Base-by-base conservation (phyloP, 1,140 invertebrate species). In the Holotrichia oblita region DNA sequence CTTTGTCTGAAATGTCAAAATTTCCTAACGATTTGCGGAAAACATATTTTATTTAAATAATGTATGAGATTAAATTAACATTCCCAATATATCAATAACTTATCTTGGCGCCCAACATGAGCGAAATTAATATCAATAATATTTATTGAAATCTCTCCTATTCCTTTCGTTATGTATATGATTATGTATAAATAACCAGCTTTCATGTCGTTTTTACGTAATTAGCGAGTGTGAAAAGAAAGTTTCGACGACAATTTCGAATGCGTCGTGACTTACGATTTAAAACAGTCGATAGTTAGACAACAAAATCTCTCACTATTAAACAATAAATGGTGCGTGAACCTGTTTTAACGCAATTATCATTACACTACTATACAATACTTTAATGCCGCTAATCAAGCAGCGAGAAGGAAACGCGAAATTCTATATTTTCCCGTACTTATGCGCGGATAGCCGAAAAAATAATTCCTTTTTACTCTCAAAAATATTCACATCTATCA, bases 281-380 rank as follows among this genome's bases (percentile, higher is more conserved):
- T 55, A 55, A 55, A 55, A 55, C 48, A 17, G n/a, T 17, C 27
- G 27, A 34, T 34, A 34, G 27, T 34, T 4, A 1, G 27, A 34
- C 48, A 55, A 17, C 48, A 55, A 17, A 55, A 55, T 55, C 17
- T 55, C 17, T 55, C 48, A 55, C 17, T 55, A 17, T 55, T 55
- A 55, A 17, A n/a, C 48, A 55, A 55, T 55, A 55, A 55, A 55
- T 55, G 48, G 48, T 55, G 48, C 48, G 48, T 55, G 48, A 55
- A 55, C 48, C 6, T 17, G 17, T 55, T 55, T 55, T 55, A 55
- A 55, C 7, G 14, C n/a, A n/a, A n/a, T 6, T 17, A 55, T 14
- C 27, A 34, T 34, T 34, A 34, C 4, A 34, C 1, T 34, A 34
- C 1, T 34, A 34, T 4, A 34, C 27, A 34, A 34, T 34, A 34